Evolutionary conservation across 1,140 invertebrate species (phyloP).

Genomic region (Neodiprion lecontei): DNA sequence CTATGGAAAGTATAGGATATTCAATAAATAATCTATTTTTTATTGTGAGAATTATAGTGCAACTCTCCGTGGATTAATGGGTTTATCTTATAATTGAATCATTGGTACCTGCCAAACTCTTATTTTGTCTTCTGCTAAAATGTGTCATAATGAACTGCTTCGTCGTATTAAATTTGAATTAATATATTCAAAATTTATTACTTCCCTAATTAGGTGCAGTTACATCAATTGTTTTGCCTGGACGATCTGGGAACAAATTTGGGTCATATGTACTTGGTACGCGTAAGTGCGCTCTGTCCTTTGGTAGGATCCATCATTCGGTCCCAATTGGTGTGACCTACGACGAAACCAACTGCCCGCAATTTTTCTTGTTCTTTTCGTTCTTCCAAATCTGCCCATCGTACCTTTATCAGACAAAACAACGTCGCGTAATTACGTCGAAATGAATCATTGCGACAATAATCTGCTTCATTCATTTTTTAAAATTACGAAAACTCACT

Average conservation of each 20-base stretch:
- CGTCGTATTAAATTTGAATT: neutral
- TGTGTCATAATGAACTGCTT: neutral
- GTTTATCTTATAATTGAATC: neutral
- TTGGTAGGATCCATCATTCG: constrained; percentile 92
- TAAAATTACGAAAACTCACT: constrained; percentile 64
- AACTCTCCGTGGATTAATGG: no score
- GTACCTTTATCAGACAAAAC: constrained; percentile 71
- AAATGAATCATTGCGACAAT: constrained; percentile 10
- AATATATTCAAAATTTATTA: neutral
- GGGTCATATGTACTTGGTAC: constrained; percentile 87
- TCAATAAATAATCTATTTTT: no score
- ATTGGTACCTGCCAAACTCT: constrained; percentile 4
- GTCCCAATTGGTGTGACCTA: constrained; percentile 94
- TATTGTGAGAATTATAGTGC: no score
- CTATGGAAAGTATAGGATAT: no score
- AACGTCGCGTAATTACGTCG: constrained; percentile 15
- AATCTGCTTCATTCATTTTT: neutral
- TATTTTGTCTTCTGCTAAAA: neutral
- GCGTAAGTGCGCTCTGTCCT: constrained; percentile 86
- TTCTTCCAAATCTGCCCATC: constrained; percentile 98
- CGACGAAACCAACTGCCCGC: constrained; percentile 92
- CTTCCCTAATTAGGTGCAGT: neutral
- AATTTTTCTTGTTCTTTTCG: constrained; percentile 87
- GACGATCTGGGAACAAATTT: constrained; percentile 23
- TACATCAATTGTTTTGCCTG: neutral